Evolutionary conservation across 2,888 invertebrate genomes (phyloP).

Genomic region (Cheiracanthium punctorium): DNA sequence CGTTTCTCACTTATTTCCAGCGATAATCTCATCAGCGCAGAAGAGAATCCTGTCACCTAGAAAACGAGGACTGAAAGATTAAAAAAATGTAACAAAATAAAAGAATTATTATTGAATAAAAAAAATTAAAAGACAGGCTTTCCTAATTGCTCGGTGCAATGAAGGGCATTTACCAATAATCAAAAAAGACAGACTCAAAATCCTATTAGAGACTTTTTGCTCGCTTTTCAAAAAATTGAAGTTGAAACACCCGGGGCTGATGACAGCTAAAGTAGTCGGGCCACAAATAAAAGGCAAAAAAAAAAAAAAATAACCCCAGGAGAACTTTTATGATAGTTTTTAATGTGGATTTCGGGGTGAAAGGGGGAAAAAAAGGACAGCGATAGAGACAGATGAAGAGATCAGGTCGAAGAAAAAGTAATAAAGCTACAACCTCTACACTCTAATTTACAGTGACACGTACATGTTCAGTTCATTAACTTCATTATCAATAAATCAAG

Average conservation of each 20-base stretch:
- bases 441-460: too few species aligned
- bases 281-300: not conserved
- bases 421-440: too few species aligned
- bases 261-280: slow-evolving; percentile 9
- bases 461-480: too few species aligned
- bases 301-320: too few species aligned
- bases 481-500: too few species aligned
- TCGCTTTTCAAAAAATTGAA: slow-evolving; percentile 3
- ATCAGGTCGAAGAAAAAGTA: not conserved
- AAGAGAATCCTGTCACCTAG: slow-evolving; percentile 64
- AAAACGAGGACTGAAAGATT: slow-evolving; percentile 57
- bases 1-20: slow-evolving; percentile 46
- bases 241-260: slow-evolving; percentile 4
- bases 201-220: slow-evolving; percentile 56
- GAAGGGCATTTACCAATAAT: slow-evolving; percentile 68
- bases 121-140: slow-evolving; percentile 37
- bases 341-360: not conserved
- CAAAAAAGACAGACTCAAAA: slow-evolving; percentile 63
- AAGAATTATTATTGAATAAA: slow-evolving; percentile 65
- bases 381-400: not conserved
- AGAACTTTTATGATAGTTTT: not conserved
- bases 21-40: slow-evolving; percentile 62
- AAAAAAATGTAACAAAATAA: slow-evolving; percentile 34
- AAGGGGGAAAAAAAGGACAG: not conserved
- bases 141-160: slow-evolving; percentile 63